These are phyloP conservation scores for Nyctereutes procyonoides DNA, from an alignment of 2,113 vertebrate species.

Conservation along the genomic window DNA sequence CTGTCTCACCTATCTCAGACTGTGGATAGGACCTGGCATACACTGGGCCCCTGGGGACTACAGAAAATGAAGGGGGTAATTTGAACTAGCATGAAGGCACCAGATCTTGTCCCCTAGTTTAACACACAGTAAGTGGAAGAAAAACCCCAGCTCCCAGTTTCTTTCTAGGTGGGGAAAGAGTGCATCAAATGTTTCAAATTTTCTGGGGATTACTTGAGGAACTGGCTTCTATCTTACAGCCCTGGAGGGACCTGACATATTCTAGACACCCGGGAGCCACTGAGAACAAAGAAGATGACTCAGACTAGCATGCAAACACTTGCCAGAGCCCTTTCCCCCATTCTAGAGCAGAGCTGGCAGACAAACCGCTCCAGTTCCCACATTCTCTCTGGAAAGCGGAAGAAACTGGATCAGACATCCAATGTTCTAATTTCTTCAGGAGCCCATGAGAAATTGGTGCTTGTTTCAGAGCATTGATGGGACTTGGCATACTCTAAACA, in stretches of 20 bases:
- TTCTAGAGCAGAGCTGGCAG: not conserved
- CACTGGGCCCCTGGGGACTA: not conserved
- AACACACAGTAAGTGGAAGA: not conserved
- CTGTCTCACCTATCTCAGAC: not conserved
- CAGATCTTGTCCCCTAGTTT: not conserved
- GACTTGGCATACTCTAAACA: not conserved
- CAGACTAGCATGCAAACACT: not conserved
- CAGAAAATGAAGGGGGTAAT: not conserved
- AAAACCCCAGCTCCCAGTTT: not conserved
- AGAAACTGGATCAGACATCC: not conserved
- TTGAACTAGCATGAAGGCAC: not conserved
- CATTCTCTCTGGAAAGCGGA: not conserved
- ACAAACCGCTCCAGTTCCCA: not conserved
- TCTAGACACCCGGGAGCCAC: not conserved
- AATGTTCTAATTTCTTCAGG: not conserved
- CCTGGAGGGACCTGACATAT: not conserved
- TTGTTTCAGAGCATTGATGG: not conserved
- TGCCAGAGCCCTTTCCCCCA: not conserved
- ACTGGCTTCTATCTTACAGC: not conserved
- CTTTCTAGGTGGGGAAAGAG: not conserved
- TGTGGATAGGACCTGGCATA: not conserved
- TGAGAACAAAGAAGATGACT: not conserved
- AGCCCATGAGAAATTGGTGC: not conserved
- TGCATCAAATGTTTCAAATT: not conserved
- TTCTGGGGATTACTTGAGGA: not conserved